Percentiles rank a stretch among this genome's conserved stretches.
These are phyloP conservation scores for Aleiodes alternator DNA, from an alignment of 2,888 invertebrate genomes.

Conservation along the genomic window DNA sequence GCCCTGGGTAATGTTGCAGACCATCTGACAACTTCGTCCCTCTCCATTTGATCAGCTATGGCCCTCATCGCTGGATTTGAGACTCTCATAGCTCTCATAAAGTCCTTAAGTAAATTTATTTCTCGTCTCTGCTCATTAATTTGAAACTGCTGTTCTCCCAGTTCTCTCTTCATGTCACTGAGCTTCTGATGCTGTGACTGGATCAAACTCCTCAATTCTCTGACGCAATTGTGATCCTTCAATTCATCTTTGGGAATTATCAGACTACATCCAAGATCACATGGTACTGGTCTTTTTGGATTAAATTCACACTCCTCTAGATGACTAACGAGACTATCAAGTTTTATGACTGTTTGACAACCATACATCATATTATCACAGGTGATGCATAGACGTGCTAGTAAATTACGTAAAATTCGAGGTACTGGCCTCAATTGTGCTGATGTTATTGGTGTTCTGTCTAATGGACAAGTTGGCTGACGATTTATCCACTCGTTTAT, in stretches of 20 bases:
- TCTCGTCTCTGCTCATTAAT: conserved; percentile 94
- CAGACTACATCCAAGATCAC: conserved; percentile 95
- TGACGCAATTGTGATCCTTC: conserved; percentile 95
- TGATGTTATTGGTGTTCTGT: conserved; percentile 92
- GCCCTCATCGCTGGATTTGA: conserved; percentile 95
- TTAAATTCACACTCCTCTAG: conserved; percentile 95
- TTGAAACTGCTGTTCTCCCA: conserved; percentile 90
- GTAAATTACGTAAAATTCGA: conserved; percentile 92
- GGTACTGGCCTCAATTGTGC: conserved; percentile 94
- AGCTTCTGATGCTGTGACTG: conserved; percentile 92
- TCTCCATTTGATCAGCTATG: conserved; percentile 95
- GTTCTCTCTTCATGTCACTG: conserved; percentile 89
- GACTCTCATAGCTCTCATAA: conserved; percentile 94
- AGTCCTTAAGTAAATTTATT: conserved; percentile 91
- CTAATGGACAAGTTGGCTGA: conserved; percentile 96
- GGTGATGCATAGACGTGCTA: conserved; percentile 91
- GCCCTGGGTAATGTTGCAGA: conserved; percentile 88
- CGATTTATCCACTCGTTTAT: conserved; percentile 96
- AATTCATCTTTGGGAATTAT: conserved; percentile 97
- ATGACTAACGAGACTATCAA: conserved; percentile 91
- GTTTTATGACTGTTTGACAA: conserved; percentile 88
- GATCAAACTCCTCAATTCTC: conserved; percentile 89
- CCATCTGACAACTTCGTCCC: conserved; percentile 94
- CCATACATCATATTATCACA: conserved; percentile 95
- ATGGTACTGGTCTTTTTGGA: conserved; percentile 94